Conservation (phyloP, 2,888 invertebrate genomes). For the Spilosoma lubricipeda region DNA sequence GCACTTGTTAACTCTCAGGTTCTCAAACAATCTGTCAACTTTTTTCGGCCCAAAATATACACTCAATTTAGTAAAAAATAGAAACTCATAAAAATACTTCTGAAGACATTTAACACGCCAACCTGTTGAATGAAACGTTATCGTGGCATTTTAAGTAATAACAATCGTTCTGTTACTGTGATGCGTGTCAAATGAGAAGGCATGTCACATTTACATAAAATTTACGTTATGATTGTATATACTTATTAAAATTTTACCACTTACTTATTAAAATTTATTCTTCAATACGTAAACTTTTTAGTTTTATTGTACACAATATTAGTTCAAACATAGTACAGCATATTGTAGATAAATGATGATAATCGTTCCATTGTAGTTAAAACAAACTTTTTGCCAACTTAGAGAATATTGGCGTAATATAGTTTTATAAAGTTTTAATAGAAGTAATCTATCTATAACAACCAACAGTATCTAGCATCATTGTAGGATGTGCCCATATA, state of each 20-base stretch:
- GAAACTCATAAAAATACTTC: slow-evolving; percentile 13
- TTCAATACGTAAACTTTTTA: background rate
- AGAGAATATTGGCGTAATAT: background rate
- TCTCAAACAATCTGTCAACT: background rate
- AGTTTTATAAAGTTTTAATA: background rate
- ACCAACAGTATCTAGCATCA: background rate
- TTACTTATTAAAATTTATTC: background rate
- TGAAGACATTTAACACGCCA: slow-evolving; percentile 20
- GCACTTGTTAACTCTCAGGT: too few relatives aligned
- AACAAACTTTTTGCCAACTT: background rate
- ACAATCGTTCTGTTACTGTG: background rate
- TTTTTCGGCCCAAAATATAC: background rate
- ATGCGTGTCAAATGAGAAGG: slow-evolving; percentile 30
- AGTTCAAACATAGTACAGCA: background rate
- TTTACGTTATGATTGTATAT: background rate
- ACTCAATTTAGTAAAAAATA: background rate
- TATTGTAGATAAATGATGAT: background rate
- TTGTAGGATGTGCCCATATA: too few relatives aligned
- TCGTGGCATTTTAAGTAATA: slow-evolving; percentile 7
- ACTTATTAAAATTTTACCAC: background rate
- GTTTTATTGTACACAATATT: background rate
- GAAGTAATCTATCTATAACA: too few relatives aligned
- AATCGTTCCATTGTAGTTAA: background rate
- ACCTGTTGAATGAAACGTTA: slow-evolving; percentile 36
- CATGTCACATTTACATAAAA: slow-evolving; percentile 14